Evolutionary conservation across 2,113 vertebrate species (phyloP), one percentile per base, ranked within the genome.

Genomic region (Xenopus laevis): DNA sequence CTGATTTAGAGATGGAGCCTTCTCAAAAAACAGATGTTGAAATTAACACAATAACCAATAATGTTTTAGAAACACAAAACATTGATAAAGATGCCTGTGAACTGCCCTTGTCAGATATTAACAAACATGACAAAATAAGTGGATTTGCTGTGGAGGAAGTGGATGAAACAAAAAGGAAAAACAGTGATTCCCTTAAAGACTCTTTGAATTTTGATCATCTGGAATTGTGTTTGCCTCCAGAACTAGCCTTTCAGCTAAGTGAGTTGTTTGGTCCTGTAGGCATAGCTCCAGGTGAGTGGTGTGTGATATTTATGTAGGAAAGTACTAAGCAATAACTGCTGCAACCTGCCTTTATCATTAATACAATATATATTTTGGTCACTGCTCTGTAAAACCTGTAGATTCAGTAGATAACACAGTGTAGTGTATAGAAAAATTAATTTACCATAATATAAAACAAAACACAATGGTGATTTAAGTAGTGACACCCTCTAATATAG

Each of bases 221-320:
- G 77, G 97, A 98, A 79, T 82, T 98, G 76, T 90, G 91, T 58
- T 89, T 99, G 16, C 89, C 96, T 75, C 94, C 96, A 61, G 97
- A 99, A 79, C 80, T 98, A 83, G 97, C 96, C 11, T 82, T 98
- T 53, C 97, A 99, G 46, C 86, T 99, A 46, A 93, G 83, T 78
- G 97, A 99, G 79, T 92, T 99, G 79, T 99, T 98, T 84, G 97
- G 97, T 18, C 94, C 97, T 55, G 95, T 99, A 71, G 97, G 96
- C 72, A 79, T 96, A 79, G 93, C 96, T 79, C 88, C 91, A 95
- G 95, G 97, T 99, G 95, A 88, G 77, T 64, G 55, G 53, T 7
- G 11, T 55, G 71, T 72, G 50, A 46, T 68, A 64, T 68, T 78
- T 76, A 61, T 23, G 33, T 8, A 40, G 8, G 8, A 8, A 40